Base-by-base conservation (phyloP, 1,140 invertebrate genomes). In the Drosophila micromelanica region DNA sequence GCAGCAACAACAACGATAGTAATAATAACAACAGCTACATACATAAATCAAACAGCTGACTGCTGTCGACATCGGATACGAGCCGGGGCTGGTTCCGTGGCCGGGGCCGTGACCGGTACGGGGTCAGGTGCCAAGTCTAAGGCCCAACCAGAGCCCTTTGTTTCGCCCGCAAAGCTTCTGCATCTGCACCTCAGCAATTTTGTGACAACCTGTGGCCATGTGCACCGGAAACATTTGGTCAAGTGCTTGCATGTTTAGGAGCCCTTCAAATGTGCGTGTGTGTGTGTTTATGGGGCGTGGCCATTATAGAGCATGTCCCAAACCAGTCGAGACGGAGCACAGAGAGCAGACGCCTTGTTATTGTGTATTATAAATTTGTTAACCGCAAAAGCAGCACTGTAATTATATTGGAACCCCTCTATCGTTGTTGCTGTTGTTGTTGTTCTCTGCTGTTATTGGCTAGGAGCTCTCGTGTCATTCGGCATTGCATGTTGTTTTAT, bases 31-130 rank as follows among this genome's bases (percentile, higher is more conserved):
- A 63, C 20, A 54, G 42, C 5, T 43, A 56, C 48, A 70, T 43
- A 60, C 76, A 90, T 89, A 90, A 89, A 89, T 89, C 84, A 89
- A 89, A 84, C 85, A 89, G 81, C 73, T 89, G 84, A 84, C 84
- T 87, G 81, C 78, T 74, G 81, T 81, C 78, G 81, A 78, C 81
- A 80, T 78, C 7, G 75, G 45, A 15, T 48, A 63, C 9, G 80
- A 59, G 57, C 65, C 65, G n/a, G 40, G 51, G 35, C 17, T 15
- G 2, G 55, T 15, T 2, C 12, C 17, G 49, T 38, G 43, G 11
- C 17, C 32, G 42, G 35, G 13, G 45, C 15, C 5, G 13, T 12
- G 27, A 13, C 27, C 17, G 7, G n/a, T 30, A 11, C 35, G 56
- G 65, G 64, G 49, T 74, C 65, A 69, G 65, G 51, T 73, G 63